phyloP scores from a whole-genome alignment of 2,113 vertebrate species.

The Eurystomus gularis region DNA sequence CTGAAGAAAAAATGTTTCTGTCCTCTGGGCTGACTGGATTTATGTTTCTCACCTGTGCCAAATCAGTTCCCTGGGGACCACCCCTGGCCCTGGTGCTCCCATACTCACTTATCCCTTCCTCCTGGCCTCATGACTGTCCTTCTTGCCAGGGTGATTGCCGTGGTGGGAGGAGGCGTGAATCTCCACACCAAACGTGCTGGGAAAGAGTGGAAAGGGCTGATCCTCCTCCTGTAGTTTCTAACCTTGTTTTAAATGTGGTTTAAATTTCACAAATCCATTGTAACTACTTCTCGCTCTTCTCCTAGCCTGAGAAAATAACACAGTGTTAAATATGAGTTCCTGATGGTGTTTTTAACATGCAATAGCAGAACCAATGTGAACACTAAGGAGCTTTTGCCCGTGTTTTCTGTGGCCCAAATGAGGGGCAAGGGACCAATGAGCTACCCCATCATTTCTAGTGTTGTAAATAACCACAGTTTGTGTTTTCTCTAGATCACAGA shows the following conservation, averaged over 20 bases:
- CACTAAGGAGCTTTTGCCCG: not conserved
- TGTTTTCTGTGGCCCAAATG: not conserved
- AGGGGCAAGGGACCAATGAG: not conserved
- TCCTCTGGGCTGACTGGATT: not conserved
- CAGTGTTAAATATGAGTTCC: not conserved
- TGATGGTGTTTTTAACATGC: not conserved
- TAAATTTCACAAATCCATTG: not conserved
- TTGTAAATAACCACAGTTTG: not conserved
- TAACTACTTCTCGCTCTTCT: not conserved
- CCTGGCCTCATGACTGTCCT: not conserved
- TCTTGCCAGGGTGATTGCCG: not conserved
- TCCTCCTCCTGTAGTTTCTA: not conserved
- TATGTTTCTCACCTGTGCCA: not conserved
- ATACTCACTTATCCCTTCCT: not conserved
- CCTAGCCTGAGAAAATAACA: not conserved
- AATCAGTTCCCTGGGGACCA: not conserved
- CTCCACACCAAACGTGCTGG: rapidly evolving
- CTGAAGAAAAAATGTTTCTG: not conserved
- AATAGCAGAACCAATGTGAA: not conserved
- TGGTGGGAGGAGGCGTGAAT: not conserved
- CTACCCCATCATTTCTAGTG: not conserved
- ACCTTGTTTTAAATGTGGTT: not conserved
- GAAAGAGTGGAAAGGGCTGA: not conserved
- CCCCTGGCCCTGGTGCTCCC: not conserved
- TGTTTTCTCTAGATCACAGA: not conserved